Evolutionary conservation across 2,113 vertebrate species (phyloP).

Genomic region (Periophthalmodon schlosseri): DNA sequence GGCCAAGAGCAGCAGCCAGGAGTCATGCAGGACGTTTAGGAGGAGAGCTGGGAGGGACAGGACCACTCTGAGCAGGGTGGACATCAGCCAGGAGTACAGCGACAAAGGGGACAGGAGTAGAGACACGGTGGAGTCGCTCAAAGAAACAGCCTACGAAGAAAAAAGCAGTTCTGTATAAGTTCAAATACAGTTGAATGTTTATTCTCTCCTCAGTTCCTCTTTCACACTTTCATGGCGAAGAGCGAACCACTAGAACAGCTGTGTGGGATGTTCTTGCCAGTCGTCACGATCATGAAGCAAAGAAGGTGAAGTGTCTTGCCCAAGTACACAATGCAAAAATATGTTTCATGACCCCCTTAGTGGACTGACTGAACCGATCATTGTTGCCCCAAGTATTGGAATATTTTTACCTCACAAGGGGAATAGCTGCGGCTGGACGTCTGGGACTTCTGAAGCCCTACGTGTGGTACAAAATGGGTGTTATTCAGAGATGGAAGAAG

Average conservation of each 20-base stretch:
- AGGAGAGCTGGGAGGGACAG: conserved; percentile 53
- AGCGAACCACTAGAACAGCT: too few relatives aligned
- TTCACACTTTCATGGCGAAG: too few relatives aligned
- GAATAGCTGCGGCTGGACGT: conserved; percentile 2
- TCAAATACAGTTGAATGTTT: not conserved
- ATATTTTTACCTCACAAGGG: conserved; percentile 46
- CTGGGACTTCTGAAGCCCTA: conserved; percentile 59
- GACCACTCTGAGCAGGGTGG: conserved; percentile 48
- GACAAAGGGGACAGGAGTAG: conserved; percentile 64
- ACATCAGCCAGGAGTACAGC: conserved; percentile 62
- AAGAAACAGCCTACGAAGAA: conserved; percentile 35
- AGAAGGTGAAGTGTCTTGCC: not conserved
- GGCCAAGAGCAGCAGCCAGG: conserved; percentile 59
- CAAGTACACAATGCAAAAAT: not conserved
- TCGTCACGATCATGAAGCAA: too few relatives aligned
- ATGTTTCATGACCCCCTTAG: too few relatives aligned
- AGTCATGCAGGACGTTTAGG: conserved; percentile 39
- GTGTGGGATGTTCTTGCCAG: too few relatives aligned
- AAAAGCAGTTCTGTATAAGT: not conserved
- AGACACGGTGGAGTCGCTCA: conserved; percentile 31
- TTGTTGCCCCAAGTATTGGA: not conserved
- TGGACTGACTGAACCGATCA: too few relatives aligned
- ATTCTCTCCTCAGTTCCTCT: too few relatives aligned
- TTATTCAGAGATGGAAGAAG: not conserved
- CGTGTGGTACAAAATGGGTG: not conserved